These are phyloP conservation scores for Drosophila vallismaia DNA, from an alignment of 2,888 invertebrate species.

Conservation along the genomic window DNA sequence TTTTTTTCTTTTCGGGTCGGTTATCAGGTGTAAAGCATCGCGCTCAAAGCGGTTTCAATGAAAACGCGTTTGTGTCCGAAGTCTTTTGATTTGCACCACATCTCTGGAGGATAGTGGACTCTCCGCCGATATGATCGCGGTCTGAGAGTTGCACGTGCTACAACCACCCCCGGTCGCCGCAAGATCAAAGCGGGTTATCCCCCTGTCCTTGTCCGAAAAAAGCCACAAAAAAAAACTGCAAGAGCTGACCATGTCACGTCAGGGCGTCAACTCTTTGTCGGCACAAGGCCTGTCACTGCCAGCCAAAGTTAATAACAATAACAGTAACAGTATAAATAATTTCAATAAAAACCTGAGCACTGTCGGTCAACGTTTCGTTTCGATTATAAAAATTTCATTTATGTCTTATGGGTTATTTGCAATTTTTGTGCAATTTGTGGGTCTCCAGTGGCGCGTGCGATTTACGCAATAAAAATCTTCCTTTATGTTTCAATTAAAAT, in stretches of 20 bases:
- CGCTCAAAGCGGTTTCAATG: constrained; percentile 49
- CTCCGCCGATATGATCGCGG: constrained; percentile 35
- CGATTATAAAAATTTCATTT: constrained; percentile 79
- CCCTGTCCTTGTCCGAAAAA: constrained; percentile 26
- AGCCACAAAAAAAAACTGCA: constrained; percentile 19
- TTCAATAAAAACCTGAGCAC: constrained; percentile 13
- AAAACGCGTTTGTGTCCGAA: constrained; percentile 74
- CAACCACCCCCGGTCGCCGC: constrained; percentile 52
- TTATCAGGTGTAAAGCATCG: constrained; percentile 78
- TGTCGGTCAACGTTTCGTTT: constrained; percentile 65
- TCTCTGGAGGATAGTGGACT: constrained; percentile 62
- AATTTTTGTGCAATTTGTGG: constrained; percentile 72
- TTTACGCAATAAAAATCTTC: constrained; percentile 69
- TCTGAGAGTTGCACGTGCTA: constrained; percentile 66
- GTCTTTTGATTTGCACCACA: constrained; percentile 60
- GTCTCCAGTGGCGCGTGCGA: constrained; percentile 66
- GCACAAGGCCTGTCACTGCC: constrained; percentile 53
- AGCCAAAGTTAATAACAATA: constrained; percentile 70
- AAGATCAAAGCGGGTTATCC: constrained; percentile 68
- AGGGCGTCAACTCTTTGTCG: constrained; percentile 30
- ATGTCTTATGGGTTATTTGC: constrained; percentile 76
- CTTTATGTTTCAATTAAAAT: constrained; percentile 74
- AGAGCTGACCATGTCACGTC: constrained; percentile 31
- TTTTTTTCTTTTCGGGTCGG: constrained; percentile 7
- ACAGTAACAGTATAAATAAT: constrained; percentile 59